Evolutionary conservation across 2,888 invertebrate genomes (phyloP), one percentile per base, ranked within the genome.

Genomic region (Amiota mariae): DNA sequence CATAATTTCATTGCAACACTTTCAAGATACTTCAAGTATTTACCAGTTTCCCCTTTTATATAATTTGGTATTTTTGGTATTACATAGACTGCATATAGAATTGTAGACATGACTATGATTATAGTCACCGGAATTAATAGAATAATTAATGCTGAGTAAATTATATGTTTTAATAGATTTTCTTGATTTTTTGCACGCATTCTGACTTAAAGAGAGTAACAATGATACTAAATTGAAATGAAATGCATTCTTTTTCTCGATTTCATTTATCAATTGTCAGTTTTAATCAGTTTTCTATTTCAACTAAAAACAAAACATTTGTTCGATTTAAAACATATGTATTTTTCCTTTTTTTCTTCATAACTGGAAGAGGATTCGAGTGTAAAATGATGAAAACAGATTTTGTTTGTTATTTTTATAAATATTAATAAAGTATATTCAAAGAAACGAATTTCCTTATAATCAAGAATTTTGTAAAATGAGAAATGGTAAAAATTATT

Each of bases 81-180:
- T 63, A 63, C 36, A 36, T 63, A 63, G 63, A 63, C 12, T 36
- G 36, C 46, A 63, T 63, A 63, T 11, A 63, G 63, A n/a, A 63
- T 36, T 12, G 36, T 63, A 10, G 63, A 36, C 36, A 63, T 36
- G 4, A 63, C n/a, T n/a, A 63, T 63, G 13, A 63, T 63, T n/a
- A 24, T 63, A 1, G 46, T 36, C 46, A 36, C 11, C 36, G 63
- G 63, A 4, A 63, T 11, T n/a, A 63, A 36, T 13, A 63, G 6
- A 24, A 36, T 36, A 12, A 63, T 36, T 9, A 36, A 10, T 10
- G n/a, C 46, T 1, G 63, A 12, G 20, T 36, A 24, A 11, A 63
- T 9, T 12, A 63, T 12, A 3, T 63, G 46, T 12, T 63, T 10
- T 36, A 63, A 11, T 46, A 36, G 8, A 63, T 36, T 63, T 10